Base-by-base conservation (phyloP, 2,888 invertebrate species). In the Synergus japonicus region DNA sequence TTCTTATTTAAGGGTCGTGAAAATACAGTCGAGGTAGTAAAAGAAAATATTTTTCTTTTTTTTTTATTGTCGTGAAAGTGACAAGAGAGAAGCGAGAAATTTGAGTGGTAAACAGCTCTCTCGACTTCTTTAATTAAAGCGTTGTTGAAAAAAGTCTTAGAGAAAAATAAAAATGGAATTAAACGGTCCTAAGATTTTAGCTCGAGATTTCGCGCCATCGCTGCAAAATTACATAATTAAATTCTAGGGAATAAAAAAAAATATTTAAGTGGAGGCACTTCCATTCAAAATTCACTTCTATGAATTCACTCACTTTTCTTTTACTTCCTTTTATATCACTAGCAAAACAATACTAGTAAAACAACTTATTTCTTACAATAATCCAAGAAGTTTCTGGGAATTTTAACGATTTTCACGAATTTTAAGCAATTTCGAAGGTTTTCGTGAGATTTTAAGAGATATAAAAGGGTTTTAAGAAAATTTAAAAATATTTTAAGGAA, bases 51-150 rank as follows among this genome's bases (percentile, higher is more conserved):
- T 43, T 66, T 66, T 9, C n/a, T 37, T 41, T n/a, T 18, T 66
- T 66, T 15, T 69, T 22, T 22, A 22, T 22, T 12, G 22, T 9
- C 18, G 5, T 15, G 22, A 44, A 22, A 49, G 43, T 69, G 15
- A 44, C 29, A 29, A 10, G 18, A 64, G 41, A 3, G 46, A 29
- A 29, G 12, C 49, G 29, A 49, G 15, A 69, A 22, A 49, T 69
- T 49, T 22, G 9, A 49, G 22, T 49, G 69, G 43, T 15, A 69
- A 46, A 69, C 29, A 29, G 46, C 15, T 69, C 29, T 69, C 13
- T 46, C 22, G 49, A 69, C 49, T 69, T 69, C 29, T 69, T 69
- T 22, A 46, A 49, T 69, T 49, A 49, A 49, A 69, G 46, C 9
- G 44, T 46, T 46, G 44, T 69, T 22, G 8, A 69, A 49, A 69